Percentiles rank a stretch among this genome's conserved stretches.
phyloP scores from a whole-genome alignment of 2,888 invertebrate genomes.

The Strigamia transsilvanica region DNA sequence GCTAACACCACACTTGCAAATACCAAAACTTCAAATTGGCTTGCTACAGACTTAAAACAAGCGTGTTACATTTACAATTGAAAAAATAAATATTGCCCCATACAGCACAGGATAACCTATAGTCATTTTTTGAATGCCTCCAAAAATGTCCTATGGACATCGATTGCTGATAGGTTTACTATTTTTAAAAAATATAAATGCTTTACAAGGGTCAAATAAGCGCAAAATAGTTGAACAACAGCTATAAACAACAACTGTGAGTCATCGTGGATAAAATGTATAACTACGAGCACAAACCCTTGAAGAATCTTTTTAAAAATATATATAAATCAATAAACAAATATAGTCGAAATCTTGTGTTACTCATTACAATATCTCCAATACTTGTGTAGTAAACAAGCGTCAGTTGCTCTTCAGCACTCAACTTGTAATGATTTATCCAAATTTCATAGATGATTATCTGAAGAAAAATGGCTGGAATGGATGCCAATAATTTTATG shows the following conservation, averaged over 20 bases:
- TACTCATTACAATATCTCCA: not conserved
- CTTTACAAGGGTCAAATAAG: not conserved
- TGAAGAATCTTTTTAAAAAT: constrained; percentile 6
- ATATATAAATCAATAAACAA: not conserved
- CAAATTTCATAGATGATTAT: not conserved
- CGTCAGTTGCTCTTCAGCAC: not conserved
- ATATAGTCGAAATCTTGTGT: not conserved
- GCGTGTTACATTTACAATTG: not conserved
- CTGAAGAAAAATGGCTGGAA: constrained; percentile 5
- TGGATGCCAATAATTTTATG: not conserved
- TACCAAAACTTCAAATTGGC: not conserved
- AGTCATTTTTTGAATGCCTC: no score
- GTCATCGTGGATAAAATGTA: not conserved
- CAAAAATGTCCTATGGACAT: no score
- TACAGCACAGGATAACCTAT: no score
- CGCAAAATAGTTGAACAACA: not conserved
- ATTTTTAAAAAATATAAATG: not conserved
- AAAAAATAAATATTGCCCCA: no score
- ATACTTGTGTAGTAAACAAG: not conserved
- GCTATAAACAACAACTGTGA: not conserved
- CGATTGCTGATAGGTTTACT: not conserved
- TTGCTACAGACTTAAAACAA: not conserved
- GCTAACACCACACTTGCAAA: not conserved
- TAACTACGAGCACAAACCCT: not conserved
- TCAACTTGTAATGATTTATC: not conserved